A percentile compares a stretch with the other conserved stretches of the same genome.
These are phyloP conservation scores for Himalopsyche tibetana DNA, from an alignment of 2,888 invertebrate genomes.

Conservation along the genomic window DNA sequence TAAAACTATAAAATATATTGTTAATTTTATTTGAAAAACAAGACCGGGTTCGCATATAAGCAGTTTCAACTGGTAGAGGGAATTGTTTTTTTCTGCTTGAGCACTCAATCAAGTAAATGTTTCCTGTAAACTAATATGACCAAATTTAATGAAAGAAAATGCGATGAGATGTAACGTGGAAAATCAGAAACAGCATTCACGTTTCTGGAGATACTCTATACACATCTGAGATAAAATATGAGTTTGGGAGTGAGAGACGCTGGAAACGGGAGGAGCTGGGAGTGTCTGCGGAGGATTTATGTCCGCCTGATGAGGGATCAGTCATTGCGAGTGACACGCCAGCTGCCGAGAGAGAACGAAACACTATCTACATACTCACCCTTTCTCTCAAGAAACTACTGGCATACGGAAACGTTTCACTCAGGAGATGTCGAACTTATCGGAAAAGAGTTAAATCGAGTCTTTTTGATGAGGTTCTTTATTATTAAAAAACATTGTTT, in stretches of 20 bases:
- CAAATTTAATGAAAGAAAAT: no score
- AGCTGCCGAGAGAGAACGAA: slow-evolving; percentile 43
- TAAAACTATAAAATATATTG: no score
- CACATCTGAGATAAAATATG: slow-evolving; percentile 44
- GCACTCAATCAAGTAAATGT: no score
- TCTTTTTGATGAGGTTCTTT: no score
- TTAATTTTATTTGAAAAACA: no score
- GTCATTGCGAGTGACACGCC: slow-evolving; percentile 59
- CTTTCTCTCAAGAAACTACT: slow-evolving; percentile 41
- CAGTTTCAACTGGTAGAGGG: no score
- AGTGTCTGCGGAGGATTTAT: slow-evolving; percentile 62
- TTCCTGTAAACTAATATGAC: no score
- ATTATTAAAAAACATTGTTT: no score
- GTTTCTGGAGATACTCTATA: slow-evolving; percentile 27
- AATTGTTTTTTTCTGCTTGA: no score
- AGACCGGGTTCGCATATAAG: no score
- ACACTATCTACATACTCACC: slow-evolving; percentile 42
- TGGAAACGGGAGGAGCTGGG: slow-evolving; percentile 58
- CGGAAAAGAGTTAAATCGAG: background rate
- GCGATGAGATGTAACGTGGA: background rate
- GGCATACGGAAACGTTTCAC: background rate
- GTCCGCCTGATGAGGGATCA: slow-evolving; percentile 62
- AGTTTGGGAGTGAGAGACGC: slow-evolving; percentile 49
- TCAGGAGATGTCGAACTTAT: background rate
- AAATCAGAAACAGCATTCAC: background rate